Base-by-base conservation (phyloP, 2,888 invertebrate genomes). In the Drosophila peninsularis region DNA sequence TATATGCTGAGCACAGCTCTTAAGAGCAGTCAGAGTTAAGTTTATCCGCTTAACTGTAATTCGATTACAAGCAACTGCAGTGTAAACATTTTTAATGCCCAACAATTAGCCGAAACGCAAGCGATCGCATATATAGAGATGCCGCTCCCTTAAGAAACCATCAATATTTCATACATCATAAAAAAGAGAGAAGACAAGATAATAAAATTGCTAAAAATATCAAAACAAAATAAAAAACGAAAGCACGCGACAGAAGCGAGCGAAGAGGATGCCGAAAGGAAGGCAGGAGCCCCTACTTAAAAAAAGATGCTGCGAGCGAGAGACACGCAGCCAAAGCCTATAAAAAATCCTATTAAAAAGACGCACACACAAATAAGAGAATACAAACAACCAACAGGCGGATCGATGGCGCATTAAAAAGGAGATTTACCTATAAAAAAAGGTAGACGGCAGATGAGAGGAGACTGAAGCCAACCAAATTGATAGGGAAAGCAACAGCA, bases 341-440 rank as follows among this genome's bases (percentile, higher is more conserved):
- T 80, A 83, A 81, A 89, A 89, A 88, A 88, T 89, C 89, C 85
- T 83, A 88, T 89, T 88, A 83, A 88, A 87, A 82, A 82, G 74
- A 82, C 71, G 71, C 62, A 78, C 72, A 79, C 74, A 78, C 69
- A 67, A 78, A 71, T 69, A 64, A 63, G 34, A 57, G 65, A 71
- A 70, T 57, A 72, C 55, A 58, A 75, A 76, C 62, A 78, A 73
- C 67, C 72, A 78, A 78, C 80, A 73, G 75, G 72, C 78, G 50
- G 76, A 80, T 80, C 83, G 73, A 72, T 70, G 71, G 65, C 60
- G 80, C 71, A 75, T 85, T 80, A 80, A 77, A 79, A 80, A 63
- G 74, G 64, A 87, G 88, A 86, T 83, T 86, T 83, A 84, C 85
- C 88, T 87, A 86, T 86, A 83, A 82, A 85, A 82, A 80, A 82